Evolutionary conservation across 2,113 vertebrate species (phyloP).

Genomic region (Spermophilus dauricus): DNA sequence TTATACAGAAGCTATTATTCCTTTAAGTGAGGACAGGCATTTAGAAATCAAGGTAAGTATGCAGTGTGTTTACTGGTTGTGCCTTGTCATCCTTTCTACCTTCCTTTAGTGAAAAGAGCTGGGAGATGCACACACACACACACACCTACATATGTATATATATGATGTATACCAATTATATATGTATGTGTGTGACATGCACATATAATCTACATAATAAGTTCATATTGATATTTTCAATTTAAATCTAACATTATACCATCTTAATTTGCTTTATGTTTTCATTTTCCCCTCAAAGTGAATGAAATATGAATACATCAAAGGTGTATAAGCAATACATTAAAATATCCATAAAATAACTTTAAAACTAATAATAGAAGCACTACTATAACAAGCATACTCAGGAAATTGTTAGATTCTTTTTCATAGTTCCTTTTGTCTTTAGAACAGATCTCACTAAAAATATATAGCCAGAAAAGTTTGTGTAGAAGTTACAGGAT

Average conservation of each 20-base stretch:
- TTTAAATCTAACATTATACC: slow-evolving; percentile 11
- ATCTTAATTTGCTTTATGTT: slow-evolving; percentile 49
- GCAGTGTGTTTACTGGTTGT: not conserved
- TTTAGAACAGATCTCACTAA: not conserved
- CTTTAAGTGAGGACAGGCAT: not conserved
- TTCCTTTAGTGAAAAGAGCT: not conserved
- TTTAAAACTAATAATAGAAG: slow-evolving; percentile 4
- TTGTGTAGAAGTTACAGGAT: not conserved
- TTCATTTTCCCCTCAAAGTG: slow-evolving; percentile 19
- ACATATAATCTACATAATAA: not conserved
- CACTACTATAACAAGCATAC: not conserved
- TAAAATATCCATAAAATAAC: not conserved
- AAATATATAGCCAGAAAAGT: not conserved
- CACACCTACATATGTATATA: not conserved
- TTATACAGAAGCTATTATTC: not conserved
- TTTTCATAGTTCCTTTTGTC: not conserved
- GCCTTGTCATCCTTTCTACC: not conserved
- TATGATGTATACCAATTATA: not conserved
- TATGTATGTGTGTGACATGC: not conserved
- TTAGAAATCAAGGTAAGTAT: slow-evolving; percentile 12
- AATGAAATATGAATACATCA: not conserved
- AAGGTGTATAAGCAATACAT: not conserved
- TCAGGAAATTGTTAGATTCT: slow-evolving; percentile 18
- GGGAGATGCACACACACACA: not conserved
- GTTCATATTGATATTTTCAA: slow-evolving; percentile 10